Percentiles rank a stretch among this genome's conserved stretches.
phyloP scores from a whole-genome alignment of 2,888 invertebrate species.

The Nemoura dubitans region DNA sequence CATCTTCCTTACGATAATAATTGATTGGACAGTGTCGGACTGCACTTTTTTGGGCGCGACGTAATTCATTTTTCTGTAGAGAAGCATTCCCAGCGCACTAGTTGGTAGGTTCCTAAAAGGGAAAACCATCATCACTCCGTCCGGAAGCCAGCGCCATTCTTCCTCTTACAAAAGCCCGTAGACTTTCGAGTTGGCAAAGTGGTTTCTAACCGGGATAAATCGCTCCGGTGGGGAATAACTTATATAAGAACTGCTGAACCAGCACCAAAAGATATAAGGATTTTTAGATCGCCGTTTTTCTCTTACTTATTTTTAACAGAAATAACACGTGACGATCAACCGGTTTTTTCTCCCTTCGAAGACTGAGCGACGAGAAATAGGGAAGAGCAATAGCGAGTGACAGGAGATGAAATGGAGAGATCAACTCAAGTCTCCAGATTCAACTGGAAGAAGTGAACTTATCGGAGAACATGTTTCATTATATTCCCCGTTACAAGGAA shows the following conservation, averaged over 20 bases:
- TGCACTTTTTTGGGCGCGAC: not conserved
- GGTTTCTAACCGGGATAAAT: conserved; percentile 49
- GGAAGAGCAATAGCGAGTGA: conserved; percentile 38
- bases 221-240: conserved; percentile 47
- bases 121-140: conserved; percentile 44
- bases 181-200: conserved; percentile 48
- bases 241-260: conserved; percentile 47
- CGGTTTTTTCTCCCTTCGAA: not conserved
- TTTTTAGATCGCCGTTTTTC: conserved; percentile 41
- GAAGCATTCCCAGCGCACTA: conserved; percentile 32
- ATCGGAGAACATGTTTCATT: conserved; percentile 31
- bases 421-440: conserved; percentile 31
- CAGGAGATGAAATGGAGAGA: conserved; percentile 38
- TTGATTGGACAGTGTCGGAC: conserved; percentile 20
- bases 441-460: conserved; percentile 25
- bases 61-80: conserved; percentile 27
- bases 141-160: conserved; percentile 46
- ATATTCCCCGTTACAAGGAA: conserved; percentile 8
- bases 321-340: conserved; percentile 39
- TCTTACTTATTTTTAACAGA: conserved; percentile 41
- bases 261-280: conserved; percentile 43
- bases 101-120: conserved; percentile 24
- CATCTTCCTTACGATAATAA: not conserved
- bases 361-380: conserved; percentile 34
- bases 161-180: conserved; percentile 35